Percentiles rank a stretch among this genome's conserved stretches.
Evolutionary conservation across 2,888 invertebrate genomes (phyloP).

Genomic region (Tipula unca): DNA sequence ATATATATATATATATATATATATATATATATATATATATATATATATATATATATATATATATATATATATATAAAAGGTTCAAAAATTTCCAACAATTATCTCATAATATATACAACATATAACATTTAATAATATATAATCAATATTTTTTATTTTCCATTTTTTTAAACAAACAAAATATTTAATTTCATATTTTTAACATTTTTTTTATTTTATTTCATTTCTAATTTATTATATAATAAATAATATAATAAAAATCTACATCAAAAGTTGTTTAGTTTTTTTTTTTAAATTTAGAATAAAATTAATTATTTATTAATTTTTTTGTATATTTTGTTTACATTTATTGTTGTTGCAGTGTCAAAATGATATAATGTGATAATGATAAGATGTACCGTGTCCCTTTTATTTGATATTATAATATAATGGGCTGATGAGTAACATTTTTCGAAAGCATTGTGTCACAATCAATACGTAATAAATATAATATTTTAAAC

Average conservation of each 20-base stretch:
- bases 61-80: not conserved
- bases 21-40: too few relatives aligned
- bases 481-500: too few relatives aligned
- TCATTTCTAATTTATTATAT: not conserved
- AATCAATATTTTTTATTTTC: not conserved
- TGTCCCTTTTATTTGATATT: not conserved
- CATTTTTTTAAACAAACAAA: not conserved
- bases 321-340: not conserved
- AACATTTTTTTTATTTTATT: not conserved
- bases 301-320: not conserved
- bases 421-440: not conserved
- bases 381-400: not conserved
- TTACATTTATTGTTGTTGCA: not conserved
- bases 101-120: conserved; percentile 4
- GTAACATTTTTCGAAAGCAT: not conserved
- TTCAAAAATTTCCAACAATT: not conserved
- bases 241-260: not conserved
- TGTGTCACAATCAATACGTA: too few relatives aligned
- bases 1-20: too few relatives aligned
- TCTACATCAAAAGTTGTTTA: not conserved
- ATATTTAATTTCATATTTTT: not conserved
- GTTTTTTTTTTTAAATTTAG: not conserved
- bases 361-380: not conserved
- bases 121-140: conserved; percentile 8
- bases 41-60: too few relatives aligned